Base-by-base conservation (phyloP, 53 echinoderm and acorn worm species). In the Arbacia lixula region DNA sequence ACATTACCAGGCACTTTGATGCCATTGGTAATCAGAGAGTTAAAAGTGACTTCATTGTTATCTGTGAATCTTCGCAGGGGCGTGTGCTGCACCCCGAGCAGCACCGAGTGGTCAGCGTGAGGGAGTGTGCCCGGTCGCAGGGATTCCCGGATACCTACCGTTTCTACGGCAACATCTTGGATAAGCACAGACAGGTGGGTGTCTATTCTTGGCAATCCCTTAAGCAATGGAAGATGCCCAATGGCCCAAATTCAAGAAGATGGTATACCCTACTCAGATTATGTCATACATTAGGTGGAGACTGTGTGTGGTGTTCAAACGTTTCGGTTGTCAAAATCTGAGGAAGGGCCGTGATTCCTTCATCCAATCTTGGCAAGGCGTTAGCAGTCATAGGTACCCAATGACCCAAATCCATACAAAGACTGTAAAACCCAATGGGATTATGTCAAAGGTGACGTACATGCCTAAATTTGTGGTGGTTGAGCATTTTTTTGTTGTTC, bases 101-200 rank as follows among this genome's bases (percentile, higher is more conserved):
- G 65, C 98, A 97, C 41, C 86, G 94, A 41, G 98, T 97, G 53
- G 98, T 97, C 33, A 97, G 98, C 34, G 98, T 97, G 0, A 76
- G 98, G 10, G 98, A 97, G 85, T 97, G 98, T 65, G 90, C 98
- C 26, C 81, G 98, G 4, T 97, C 98, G 3, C 98, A 97, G 69
- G 98, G 98, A 5, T 97, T 97, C 86, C 98, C 98, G n/a, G 98
- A 97, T 57, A 97, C 98, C 19, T 93, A 97, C 60, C 90, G 97
- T n/a, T 96, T 96, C 93, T 96, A 85, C 84, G 96, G 96, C 9
- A 90, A 71, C 26, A 92, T 94, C 88, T 64, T 98, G 56, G 98
- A 98, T 52, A 98, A 98, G 75, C 98, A 98, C 76, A 88, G 98
- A 92, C 98, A 98, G 94, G 98, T 97, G 16, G 55, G 62, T 87